phyloP scores from a whole-genome alignment of 2,113 vertebrate genomes.

The Hystrix brachyura region DNA sequence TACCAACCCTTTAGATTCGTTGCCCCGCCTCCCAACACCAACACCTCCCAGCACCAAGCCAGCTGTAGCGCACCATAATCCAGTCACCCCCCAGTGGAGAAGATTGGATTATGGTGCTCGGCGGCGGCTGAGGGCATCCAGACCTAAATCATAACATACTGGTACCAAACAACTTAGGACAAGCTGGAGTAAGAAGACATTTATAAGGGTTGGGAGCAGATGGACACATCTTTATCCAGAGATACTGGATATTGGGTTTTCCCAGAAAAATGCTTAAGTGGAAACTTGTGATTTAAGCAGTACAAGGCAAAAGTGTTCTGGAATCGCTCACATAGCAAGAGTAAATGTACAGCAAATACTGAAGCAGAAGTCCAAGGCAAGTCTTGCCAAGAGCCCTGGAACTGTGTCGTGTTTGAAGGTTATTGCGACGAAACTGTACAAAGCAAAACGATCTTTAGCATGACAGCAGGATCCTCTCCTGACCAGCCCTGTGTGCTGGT shows the following conservation, averaged over 20 bases:
- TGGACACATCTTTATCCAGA: slow-evolving; percentile 49
- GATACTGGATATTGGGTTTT: slow-evolving; percentile 10
- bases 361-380: slow-evolving; percentile 53
- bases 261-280: slow-evolving; percentile 72
- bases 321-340: slow-evolving; percentile 71
- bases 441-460: neutral
- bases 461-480: neutral
- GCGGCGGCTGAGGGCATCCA: neutral
- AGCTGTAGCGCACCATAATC: neutral
- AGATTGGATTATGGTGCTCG: no score
- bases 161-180: neutral
- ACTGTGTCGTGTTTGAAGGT: slow-evolving; percentile 45
- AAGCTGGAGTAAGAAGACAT: neutral
- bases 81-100: neutral
- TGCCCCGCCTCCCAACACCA: neutral
- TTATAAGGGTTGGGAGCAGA: neutral
- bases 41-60: neutral
- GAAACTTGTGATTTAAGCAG: slow-evolving; percentile 43
- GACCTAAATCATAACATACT: neutral
- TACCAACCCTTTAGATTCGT: neutral
- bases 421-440: neutral
- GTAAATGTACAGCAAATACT: slow-evolving; percentile 29
- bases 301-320: neutral
- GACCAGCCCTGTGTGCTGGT: neutral
- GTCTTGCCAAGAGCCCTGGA: neutral